A percentile compares a stretch with the other conserved stretches of the same genome.
These are phyloP conservation scores for Martes martes DNA, from an alignment of 2,113 vertebrate genomes.

Conservation along the genomic window DNA sequence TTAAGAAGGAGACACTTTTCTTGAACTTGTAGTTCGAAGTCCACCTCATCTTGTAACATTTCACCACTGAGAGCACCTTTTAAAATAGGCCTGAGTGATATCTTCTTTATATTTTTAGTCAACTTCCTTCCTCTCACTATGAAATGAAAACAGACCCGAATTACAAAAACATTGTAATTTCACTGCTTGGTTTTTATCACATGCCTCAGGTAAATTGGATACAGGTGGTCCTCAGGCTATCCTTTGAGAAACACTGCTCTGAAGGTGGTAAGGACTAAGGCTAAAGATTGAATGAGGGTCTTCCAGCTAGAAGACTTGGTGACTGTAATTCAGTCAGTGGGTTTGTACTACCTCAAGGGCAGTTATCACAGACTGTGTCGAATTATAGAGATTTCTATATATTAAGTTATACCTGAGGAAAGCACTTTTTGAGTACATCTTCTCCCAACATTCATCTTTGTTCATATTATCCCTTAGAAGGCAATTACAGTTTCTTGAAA, in stretches of 20 bases:
- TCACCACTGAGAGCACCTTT: slow-evolving; percentile 15
- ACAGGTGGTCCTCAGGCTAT: background rate
- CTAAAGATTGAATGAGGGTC: background rate
- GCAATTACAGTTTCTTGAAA: slow-evolving; percentile 46
- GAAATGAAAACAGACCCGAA: slow-evolving; percentile 24
- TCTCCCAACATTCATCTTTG: background rate
- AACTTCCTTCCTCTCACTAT: background rate
- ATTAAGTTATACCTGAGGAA: slow-evolving; percentile 35
- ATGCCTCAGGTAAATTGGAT: background rate
- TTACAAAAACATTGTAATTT: slow-evolving; percentile 1
- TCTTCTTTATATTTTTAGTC: background rate
- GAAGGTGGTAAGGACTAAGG: background rate
- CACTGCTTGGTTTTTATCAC: background rate
- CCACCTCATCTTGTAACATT: background rate
- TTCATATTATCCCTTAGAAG: slow-evolving; percentile 33
- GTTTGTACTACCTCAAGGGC: slow-evolving; percentile 16
- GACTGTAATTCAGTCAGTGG: background rate
- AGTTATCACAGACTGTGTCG: background rate
- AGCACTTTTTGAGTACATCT: background rate
- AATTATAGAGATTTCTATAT: slow-evolving; percentile 32
- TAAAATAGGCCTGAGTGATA: slow-evolving; percentile 8
- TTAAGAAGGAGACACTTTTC: background rate
- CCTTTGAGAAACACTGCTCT: background rate
- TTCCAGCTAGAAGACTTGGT: background rate
- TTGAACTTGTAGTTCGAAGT: slow-evolving; percentile 28